Conservation (phyloP, 2,113 vertebrate genomes). For the Glaucomys volans region DNA sequence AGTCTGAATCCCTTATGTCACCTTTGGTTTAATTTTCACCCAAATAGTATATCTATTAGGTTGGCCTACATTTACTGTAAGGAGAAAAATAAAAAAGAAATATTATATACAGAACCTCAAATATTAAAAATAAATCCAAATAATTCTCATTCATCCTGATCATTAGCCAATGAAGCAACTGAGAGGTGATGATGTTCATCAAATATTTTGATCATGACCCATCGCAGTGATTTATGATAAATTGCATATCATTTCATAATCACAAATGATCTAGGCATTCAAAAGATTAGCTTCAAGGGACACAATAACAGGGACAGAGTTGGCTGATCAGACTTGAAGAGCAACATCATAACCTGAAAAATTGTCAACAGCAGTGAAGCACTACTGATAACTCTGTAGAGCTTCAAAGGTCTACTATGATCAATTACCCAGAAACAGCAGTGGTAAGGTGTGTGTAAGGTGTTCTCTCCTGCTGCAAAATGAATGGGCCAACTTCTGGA, state of each 20-base stretch:
- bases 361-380: neutral
- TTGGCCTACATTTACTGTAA: neutral
- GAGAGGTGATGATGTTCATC: neutral
- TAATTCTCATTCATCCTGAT: neutral
- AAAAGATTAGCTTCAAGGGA: neutral
- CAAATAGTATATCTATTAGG: neutral
- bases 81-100: too few relatives aligned
- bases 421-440: neutral
- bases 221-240: neutral
- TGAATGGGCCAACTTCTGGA: neutral
- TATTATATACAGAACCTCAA: neutral
- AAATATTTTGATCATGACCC: neutral
- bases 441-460: neutral
- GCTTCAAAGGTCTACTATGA: neutral
- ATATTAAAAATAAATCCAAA: neutral
- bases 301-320: neutral
- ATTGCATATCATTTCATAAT: neutral
- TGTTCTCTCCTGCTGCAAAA: neutral
- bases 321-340: neutral
- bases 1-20: neutral
- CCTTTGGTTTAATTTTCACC: neutral
- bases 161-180: neutral
- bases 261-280: neutral
- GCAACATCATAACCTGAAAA: neutral
- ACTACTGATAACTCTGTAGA: neutral